A percentile compares a stretch with the other conserved stretches of the same genome.
phyloP scores from a whole-genome alignment of 1,140 invertebrate species.

The Palaemon carinicauda region DNA sequence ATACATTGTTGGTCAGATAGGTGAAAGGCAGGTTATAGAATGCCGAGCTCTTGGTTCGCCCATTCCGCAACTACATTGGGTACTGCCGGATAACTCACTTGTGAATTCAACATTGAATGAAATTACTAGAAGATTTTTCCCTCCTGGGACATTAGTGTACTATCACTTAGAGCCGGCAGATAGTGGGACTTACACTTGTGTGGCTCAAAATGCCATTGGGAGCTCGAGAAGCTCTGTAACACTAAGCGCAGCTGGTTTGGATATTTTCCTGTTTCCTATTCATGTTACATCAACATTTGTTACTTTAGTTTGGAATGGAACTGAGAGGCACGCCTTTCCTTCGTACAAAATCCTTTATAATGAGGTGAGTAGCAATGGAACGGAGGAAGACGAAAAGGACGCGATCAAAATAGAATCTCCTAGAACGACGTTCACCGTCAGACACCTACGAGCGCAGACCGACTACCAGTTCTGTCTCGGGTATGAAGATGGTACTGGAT shows the following conservation, averaged over 20 bases:
- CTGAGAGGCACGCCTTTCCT: constrained; percentile 63
- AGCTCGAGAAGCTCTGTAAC: constrained; percentile 46
- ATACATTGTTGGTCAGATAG: constrained; percentile 63
- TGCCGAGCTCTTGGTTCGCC: constrained; percentile 67
- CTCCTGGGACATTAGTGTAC: constrained; percentile 63
- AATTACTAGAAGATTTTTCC: constrained; percentile 61
- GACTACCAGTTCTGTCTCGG: constrained; percentile 68
- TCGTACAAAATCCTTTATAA: constrained; percentile 66
- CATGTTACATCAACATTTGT: constrained; percentile 65
- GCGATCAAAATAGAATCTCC: constrained; percentile 59
- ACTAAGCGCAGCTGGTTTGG: constrained; percentile 62
- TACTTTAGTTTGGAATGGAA: constrained; percentile 67
- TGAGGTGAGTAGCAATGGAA: constrained; percentile 48
- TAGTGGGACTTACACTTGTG: constrained; percentile 61
- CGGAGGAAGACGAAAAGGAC: constrained; percentile 64
- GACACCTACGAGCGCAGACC: constrained; percentile 64
- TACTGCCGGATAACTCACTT: constrained; percentile 64
- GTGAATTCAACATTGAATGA: constrained; percentile 62
- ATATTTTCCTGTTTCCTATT: constrained; percentile 64
- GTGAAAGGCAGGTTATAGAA: constrained; percentile 64
- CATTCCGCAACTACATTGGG: constrained; percentile 65
- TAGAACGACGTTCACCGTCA: constrained; percentile 64
- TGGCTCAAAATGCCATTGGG: constrained; percentile 61
- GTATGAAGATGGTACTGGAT: constrained; percentile 60
- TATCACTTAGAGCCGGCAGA: constrained; percentile 62